Evolutionary conservation across 2,888 invertebrate species (phyloP).

Genomic region (Folsomia candida): DNA sequence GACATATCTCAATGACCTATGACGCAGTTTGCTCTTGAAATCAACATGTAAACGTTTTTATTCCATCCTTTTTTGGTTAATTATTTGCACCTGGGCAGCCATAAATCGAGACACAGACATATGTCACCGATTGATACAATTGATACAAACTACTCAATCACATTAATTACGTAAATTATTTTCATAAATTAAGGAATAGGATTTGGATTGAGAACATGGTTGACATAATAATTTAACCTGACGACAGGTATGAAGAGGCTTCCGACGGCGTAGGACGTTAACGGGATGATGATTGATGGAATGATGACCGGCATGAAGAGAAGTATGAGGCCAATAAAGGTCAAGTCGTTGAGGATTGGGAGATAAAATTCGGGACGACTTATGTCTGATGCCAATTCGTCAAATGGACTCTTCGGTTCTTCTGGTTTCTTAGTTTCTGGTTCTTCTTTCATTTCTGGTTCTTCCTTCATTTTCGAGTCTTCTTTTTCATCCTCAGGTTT

Average conservation of each 20-base stretch:
- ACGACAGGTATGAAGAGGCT: conserved; percentile 37
- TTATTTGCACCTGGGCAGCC: too few species aligned
- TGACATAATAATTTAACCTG: conserved; percentile 36
- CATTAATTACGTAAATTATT: too few species aligned
- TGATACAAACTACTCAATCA: too few species aligned
- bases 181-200: not conserved
- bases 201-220: conserved; percentile 17
- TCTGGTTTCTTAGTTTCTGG: not conserved
- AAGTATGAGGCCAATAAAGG: conserved; percentile 20
- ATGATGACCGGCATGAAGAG: conserved; percentile 26
- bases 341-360: conserved; percentile 29
- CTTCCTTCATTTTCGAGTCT: not conserved
- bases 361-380: conserved; percentile 11
- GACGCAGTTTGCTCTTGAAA: too few species aligned
- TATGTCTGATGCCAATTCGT: not conserved
- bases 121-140: too few species aligned
- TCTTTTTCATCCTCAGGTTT: not conserved
- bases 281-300: conserved; percentile 34
- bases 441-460: conserved; percentile 5
- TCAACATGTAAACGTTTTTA: too few species aligned
- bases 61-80: too few species aligned
- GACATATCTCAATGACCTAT: too few species aligned
- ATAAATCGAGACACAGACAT: too few species aligned
- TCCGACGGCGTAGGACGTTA: conserved; percentile 31
- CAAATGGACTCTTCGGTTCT: not conserved